Percentiles rank a stretch among this genome's conserved stretches.
These are phyloP conservation scores for Dusona sp. DNA, from an alignment of 2,888 invertebrate species.

Conservation along the genomic window DNA sequence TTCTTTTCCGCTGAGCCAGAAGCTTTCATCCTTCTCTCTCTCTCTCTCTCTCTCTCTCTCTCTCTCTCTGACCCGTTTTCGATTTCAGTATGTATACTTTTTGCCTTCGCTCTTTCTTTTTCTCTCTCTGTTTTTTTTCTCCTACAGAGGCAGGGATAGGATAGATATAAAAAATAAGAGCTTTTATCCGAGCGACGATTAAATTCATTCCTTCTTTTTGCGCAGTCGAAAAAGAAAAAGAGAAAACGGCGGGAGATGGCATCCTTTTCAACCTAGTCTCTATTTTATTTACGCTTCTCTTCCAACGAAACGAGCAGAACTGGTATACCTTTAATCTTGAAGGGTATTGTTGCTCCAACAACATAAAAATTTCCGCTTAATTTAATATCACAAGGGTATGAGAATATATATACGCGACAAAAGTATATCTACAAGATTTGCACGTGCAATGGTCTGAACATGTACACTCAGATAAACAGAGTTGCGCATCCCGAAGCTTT, in stretches of 20 bases:
- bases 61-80: slow-evolving; percentile 22
- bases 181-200: slow-evolving; percentile 61
- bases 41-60: slow-evolving; percentile 22
- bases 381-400: slow-evolving; percentile 45
- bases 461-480: neutral
- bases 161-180: slow-evolving; percentile 57
- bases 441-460: neutral
- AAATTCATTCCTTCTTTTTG: slow-evolving; percentile 60
- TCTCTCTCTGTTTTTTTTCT: neutral
- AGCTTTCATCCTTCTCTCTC: slow-evolving; percentile 52
- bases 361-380: slow-evolving; percentile 46
- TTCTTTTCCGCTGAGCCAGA: too few species aligned
- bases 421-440: slow-evolving; percentile 6
- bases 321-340: slow-evolving; percentile 37
- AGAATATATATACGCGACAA: neutral
- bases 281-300: slow-evolving; percentile 14
- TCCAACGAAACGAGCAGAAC: slow-evolving; percentile 41
- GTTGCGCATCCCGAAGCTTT: slow-evolving; percentile 6
- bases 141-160: slow-evolving; percentile 9
- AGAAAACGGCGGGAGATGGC: neutral
- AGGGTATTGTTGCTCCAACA: slow-evolving; percentile 51
- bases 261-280: slow-evolving; percentile 33
- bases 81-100: neutral
- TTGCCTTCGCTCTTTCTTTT: neutral
- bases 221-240: neutral